Base-by-base conservation (phyloP, 1,140 invertebrate species). In the Amphibalanus amphitrite region DNA sequence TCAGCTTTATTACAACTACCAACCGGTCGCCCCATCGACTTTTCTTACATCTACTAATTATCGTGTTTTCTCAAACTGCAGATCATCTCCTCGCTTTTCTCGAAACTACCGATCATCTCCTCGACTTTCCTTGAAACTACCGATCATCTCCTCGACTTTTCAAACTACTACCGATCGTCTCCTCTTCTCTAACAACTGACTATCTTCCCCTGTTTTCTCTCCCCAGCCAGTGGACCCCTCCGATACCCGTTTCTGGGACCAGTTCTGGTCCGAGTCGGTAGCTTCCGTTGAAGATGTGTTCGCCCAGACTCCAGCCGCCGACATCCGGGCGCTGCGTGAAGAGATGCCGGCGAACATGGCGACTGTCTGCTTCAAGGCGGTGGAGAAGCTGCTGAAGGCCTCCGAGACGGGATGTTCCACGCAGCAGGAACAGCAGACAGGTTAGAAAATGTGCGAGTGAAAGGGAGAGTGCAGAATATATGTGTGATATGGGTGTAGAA, bases 281-380 rank as follows among this genome's bases (percentile, higher is more conserved):
- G 92, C 92, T 1, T 91, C 87, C 77, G 88, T 97, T 1, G 94
- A 97, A 82, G 97, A 99, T 86, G 91, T 99, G 26, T 99, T 99
- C 78, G 93, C 93, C 10, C 81, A 98, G 73, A 92, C 99, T 69
- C 94, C 95, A 30, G 91, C 95, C 23, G 85, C 89, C 25, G 95
- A 97, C 82, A 96, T 99, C 74, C 84, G 97, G 72, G 88, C 90
- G 25, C 82, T 99, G 71, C 82, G 96, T 25, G 95, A 98, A 83
- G 94, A 97, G 79, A 92, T 93, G 17, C 97, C 97, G 0, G 92
- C 93, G n/a, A 99, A 99, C 84, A 82, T 99, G 70, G 95, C 97
- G 0, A 98, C 95, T n/a, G 82, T 99, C 26, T 97, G 95, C 79
- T 98, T 97, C 80, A 99, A 99, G 83, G 93, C 94, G 69, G 94